Percentiles rank a stretch among this genome's conserved stretches.
phyloP scores from a whole-genome alignment of 2,888 invertebrate species.

The Heliconius hortense region DNA sequence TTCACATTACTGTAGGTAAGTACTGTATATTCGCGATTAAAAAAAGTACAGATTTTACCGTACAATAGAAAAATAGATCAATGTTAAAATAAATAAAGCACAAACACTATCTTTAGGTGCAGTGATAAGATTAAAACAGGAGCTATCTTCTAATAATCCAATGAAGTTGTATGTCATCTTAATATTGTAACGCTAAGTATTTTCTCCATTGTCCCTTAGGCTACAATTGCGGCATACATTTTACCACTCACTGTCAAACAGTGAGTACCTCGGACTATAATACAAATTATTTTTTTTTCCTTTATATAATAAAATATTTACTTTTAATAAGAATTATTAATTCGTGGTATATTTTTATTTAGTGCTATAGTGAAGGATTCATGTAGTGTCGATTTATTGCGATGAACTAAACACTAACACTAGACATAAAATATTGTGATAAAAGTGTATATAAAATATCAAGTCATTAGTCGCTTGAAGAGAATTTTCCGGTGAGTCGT shows the following conservation, averaged over 20 bases:
- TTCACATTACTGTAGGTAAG: neutral
- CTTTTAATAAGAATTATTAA: neutral
- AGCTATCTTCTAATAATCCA: conserved; percentile 57
- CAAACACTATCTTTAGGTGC: conserved; percentile 30
- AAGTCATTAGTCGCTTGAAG: conserved; percentile 81
- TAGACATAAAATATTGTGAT: conserved; percentile 49
- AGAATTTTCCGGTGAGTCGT: conserved; percentile 79
- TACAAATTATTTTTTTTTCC: neutral
- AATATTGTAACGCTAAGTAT: conserved; percentile 36
- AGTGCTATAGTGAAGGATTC: conserved; percentile 35
- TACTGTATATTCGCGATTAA: neutral
- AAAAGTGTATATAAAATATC: conserved; percentile 72
- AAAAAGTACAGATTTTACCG: neutral
- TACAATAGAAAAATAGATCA: conserved; percentile 7
- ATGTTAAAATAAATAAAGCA: conserved; percentile 18
- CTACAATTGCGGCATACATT: conserved; percentile 28
- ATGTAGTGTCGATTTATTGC: conserved; percentile 35
- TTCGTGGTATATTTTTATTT: conserved; percentile 23
- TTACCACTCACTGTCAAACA: conserved; percentile 6
- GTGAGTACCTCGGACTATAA: neutral
- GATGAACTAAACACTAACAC: conserved; percentile 44
- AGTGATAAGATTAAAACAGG: conserved; percentile 40
- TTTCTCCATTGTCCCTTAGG: conserved; percentile 27
- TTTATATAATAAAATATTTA: conserved; percentile 2
- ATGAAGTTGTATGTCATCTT: conserved; percentile 66